These are phyloP conservation scores for Oegoconia quadripuncta DNA, from an alignment of 2,888 invertebrate genomes.

Conservation along the genomic window DNA sequence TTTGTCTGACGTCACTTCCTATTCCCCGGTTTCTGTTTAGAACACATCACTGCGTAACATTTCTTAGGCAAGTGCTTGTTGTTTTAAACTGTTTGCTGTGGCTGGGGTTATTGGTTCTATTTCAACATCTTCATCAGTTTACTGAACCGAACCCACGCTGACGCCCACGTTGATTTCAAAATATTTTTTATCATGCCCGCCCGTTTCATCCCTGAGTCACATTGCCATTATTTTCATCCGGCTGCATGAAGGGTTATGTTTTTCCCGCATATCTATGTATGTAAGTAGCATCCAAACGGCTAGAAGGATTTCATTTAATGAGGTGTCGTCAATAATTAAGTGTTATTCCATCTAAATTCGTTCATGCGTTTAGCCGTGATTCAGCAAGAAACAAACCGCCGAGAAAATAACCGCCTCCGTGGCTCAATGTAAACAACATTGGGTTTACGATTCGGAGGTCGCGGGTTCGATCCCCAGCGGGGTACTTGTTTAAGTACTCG, in stretches of 20 bases:
- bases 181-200: constrained; percentile 25
- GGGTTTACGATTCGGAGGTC: no score
- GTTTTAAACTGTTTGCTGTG: constrained; percentile 2
- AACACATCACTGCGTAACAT: constrained; percentile 16
- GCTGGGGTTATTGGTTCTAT: constrained; percentile 24
- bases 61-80: constrained; percentile 17
- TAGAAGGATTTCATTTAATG: no score
- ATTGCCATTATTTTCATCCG: constrained; percentile 6
- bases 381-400: no score
- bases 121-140: constrained; percentile 28
- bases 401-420: no score
- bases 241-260: constrained; percentile 1
- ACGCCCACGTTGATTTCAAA: constrained; percentile 31
- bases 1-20: neutral
- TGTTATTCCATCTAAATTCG: no score
- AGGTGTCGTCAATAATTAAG: no score
- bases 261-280: neutral
- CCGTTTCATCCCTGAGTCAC: constrained; percentile 11
- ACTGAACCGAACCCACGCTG: constrained; percentile 31
- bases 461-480: no score
- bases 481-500: no score
- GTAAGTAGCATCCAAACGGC: no score
- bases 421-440: no score
- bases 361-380: no score
- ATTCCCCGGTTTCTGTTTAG: constrained; percentile 3